Conservation (phyloP, 2,113 vertebrate genomes). For the Corythornis cristatus region DNA sequence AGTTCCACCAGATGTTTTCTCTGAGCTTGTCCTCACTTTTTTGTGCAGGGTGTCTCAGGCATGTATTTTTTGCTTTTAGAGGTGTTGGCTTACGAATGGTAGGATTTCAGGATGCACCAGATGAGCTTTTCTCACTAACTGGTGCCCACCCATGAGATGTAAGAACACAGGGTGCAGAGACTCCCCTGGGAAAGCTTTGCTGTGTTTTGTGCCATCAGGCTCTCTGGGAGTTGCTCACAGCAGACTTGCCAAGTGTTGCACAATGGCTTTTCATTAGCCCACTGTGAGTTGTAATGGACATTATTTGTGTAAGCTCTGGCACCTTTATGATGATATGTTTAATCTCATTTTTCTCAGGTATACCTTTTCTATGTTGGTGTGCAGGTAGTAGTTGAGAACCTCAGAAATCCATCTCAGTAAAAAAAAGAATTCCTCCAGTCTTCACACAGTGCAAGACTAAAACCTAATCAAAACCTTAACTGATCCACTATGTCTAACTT, state of each 20-base stretch:
- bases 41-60: neutral
- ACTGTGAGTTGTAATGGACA: neutral
- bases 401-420: neutral
- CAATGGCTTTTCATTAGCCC: constrained; percentile 4
- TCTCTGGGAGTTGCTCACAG: neutral
- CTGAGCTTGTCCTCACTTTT: neutral
- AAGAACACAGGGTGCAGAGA: neutral
- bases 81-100: neutral
- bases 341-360: neutral
- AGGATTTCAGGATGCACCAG: neutral
- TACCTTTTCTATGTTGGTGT: neutral
- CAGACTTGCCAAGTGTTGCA: neutral
- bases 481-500: neutral
- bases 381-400: neutral
- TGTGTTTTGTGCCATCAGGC: neutral
- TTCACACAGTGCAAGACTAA: neutral
- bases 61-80: neutral
- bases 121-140: neutral
- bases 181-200: neutral
- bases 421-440: neutral
- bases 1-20: neutral
- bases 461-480: constrained; percentile 9
- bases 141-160: neutral
- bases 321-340: neutral
- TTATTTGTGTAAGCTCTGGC: neutral